A percentile compares a stretch with the other conserved stretches of the same genome.
phyloP scores from a whole-genome alignment of 2,113 vertebrate species.

The Oncorhynchus masou region DNA sequence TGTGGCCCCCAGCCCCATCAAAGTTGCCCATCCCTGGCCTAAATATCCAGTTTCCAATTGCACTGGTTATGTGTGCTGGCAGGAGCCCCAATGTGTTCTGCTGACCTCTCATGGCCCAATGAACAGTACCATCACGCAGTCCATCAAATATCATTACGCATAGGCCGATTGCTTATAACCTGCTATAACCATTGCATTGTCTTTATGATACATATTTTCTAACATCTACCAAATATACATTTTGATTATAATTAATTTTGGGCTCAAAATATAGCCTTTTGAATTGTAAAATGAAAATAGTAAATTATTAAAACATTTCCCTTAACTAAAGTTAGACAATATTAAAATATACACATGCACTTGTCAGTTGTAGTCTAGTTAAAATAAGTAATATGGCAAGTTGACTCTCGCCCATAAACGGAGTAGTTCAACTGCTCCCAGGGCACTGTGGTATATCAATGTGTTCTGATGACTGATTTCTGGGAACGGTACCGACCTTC shows the following conservation, averaged over 20 bases:
- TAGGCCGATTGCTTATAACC: neutral
- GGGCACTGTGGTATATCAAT: constrained; percentile 31
- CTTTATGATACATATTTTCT: no score
- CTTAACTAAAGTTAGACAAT: no score
- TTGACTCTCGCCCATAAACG: constrained; percentile 7
- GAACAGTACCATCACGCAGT: neutral
- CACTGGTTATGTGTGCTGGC: neutral
- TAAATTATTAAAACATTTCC: no score
- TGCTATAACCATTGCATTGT: no score
- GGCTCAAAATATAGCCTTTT: no score
- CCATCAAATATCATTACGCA: neutral
- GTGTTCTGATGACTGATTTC: constrained; percentile 51
- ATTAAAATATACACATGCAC: neutral
- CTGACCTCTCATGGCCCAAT: constrained; percentile 1
- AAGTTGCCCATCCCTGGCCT: no score
- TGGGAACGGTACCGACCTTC: constrained; percentile 43
- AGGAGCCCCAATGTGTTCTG: neutral
- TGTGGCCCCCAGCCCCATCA: no score
- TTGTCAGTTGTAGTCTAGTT: constrained; percentile 1
- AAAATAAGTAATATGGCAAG: constrained; percentile 26
- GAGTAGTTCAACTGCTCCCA: constrained; percentile 23
- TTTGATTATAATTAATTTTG: no score
- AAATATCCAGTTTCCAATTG: neutral
- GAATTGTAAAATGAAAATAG: no score
- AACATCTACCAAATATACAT: no score